Percentiles rank a stretch among this genome's conserved stretches.
phyloP scores from a whole-genome alignment of 2,797 vertebrate species.

The Rhinophrynus dorsalis region DNA sequence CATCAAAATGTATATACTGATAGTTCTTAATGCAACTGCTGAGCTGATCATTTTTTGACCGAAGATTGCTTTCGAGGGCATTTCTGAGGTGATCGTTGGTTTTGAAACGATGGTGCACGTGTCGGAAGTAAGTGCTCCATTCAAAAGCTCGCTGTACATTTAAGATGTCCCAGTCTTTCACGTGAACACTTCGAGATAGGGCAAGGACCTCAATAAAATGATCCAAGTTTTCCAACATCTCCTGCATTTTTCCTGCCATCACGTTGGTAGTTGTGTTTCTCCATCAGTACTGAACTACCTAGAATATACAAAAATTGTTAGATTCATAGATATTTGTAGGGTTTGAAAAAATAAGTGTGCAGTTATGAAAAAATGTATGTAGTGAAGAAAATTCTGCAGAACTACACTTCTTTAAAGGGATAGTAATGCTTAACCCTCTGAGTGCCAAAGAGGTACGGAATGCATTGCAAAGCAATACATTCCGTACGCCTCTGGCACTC shows the following conservation, averaged over 20 bases:
- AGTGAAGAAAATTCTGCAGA: too few relatives aligned
- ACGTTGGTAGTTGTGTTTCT: not conserved
- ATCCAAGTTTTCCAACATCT: slow-evolving; percentile 25
- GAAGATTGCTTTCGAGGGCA: slow-evolving; percentile 6
- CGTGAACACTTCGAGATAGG: slow-evolving; percentile 8
- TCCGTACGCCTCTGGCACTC: too few relatives aligned
- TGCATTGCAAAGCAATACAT: too few relatives aligned
- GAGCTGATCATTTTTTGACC: slow-evolving; percentile 1
- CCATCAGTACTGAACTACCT: not conserved
- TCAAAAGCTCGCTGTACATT: slow-evolving; percentile 10
- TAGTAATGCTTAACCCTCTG: too few relatives aligned
- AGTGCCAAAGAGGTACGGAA: too few relatives aligned
- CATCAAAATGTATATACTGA: not conserved
- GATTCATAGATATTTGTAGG: too few relatives aligned
- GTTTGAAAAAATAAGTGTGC: too few relatives aligned
- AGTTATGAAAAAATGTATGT: too few relatives aligned
- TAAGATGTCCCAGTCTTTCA: slow-evolving; percentile 27
- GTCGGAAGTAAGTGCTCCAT: slow-evolving; percentile 32
- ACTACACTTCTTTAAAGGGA: too few relatives aligned
- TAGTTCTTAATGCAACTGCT: not conserved
- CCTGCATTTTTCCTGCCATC: slow-evolving; percentile 18
- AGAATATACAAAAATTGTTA: not conserved
- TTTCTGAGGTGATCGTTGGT: not conserved
- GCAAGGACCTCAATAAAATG: slow-evolving; percentile 20
- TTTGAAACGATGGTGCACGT: slow-evolving; percentile 6